Evolutionary conservation across 2,888 invertebrate species (phyloP), one percentile per base, ranked within the genome.

Genomic region (Epirrhoe alternata): DNA sequence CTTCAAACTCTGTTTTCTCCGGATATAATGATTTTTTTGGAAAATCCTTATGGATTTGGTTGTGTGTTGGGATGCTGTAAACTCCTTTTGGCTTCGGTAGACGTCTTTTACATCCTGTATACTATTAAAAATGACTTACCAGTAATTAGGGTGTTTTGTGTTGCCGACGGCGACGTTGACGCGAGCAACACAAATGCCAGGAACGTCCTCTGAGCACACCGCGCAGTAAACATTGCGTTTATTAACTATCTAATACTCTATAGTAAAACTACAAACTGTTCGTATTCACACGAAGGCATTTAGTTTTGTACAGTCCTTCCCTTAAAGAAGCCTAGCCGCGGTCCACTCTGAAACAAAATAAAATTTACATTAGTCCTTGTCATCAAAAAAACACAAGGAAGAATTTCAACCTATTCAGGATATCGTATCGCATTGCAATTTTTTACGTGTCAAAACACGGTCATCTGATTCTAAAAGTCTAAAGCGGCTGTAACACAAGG

Each of bases 311-410:
- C 65, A 74, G 78, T 76, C 72, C 65, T 74, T 69, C 24, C 70
- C 77, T 63, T 70, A 64, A 68, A 73, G 54, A 69, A 68, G 65
- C 74, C 70, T 68, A 74, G 72, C 68, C 74, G 74, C 82, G 78
- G 80, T 82, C 84, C 79, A 73, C 85, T 79, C 92, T 92, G 90
- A 57, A 91, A 91, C 88, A 89, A 90, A 74, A 59, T 59, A 66
- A 69, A 60, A 71, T 3, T 38, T 6, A 47, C 33, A 16, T 16
- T 47, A 7, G 47, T 14, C 12, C 0, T 45, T 16, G 16, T 6
- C 2, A 47, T 12, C 12, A 12, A 12, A 24, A 24, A 3, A 24
- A 24, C 24, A 24, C 1, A 24, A 1, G 24, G 3, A 24, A 24
- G 24, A 24, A 2, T 24, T 24, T 24, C 24, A 24, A 24, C 3